Conservation (phyloP, 2,113 vertebrate genomes). For the Columbina picui region DNA sequence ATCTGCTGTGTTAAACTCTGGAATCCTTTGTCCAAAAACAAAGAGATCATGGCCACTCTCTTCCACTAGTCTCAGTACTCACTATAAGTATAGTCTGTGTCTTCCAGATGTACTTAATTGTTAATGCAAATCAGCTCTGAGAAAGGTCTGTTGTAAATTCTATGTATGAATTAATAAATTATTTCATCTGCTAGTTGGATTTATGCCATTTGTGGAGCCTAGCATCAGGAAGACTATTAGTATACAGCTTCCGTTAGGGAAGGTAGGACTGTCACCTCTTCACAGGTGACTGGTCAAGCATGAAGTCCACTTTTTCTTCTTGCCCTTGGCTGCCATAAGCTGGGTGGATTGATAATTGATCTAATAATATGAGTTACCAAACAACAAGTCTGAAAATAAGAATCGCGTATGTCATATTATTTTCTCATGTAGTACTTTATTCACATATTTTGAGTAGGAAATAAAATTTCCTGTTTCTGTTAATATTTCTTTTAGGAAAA, state of each 20-base stretch:
- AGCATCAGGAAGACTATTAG: not conserved
- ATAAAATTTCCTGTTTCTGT: slow-evolving; percentile 46
- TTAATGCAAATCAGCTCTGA: not conserved
- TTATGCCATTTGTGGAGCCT: not conserved
- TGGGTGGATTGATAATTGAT: not conserved
- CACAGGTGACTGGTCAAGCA: not conserved
- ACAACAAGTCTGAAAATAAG: not conserved
- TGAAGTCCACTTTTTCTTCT: fast-evolving
- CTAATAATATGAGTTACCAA: not conserved
- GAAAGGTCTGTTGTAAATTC: not conserved
- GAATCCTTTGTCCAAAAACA: not conserved
- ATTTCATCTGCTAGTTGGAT: not conserved
- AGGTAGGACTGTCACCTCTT: not conserved
- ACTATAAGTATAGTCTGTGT: not conserved
- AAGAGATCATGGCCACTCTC: not conserved
- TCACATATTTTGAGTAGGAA: not conserved
- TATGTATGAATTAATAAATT: not conserved
- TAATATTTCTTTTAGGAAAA: not conserved
- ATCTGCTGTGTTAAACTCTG: not conserved
- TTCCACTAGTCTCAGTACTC: not conserved
- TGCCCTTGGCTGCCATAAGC: not conserved
- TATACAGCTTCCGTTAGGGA: not conserved
- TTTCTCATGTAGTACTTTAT: fast-evolving
- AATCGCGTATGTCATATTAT: fast-evolving
- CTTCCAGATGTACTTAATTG: not conserved